These are phyloP conservation scores for Meloidogyne chitwoodi DNA, from an alignment of 1,140 invertebrate genomes.

Conservation along the genomic window DNA sequence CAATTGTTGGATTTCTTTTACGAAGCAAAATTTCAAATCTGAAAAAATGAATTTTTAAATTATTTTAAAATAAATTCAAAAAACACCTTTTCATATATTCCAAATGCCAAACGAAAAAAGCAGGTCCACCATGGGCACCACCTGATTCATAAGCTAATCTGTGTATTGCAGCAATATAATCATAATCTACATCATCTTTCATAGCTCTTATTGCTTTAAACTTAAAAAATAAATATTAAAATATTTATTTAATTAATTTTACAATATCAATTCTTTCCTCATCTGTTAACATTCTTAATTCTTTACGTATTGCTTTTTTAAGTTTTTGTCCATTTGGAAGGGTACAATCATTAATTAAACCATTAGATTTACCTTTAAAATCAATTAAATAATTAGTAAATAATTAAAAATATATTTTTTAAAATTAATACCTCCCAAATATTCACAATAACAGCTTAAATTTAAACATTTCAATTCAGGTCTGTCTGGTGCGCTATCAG, in stretches of 20 bases:
- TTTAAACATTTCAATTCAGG: too few relatives aligned
- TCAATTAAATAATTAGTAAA: background rate
- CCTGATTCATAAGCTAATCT: slow-evolving; percentile 49
- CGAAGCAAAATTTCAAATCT: slow-evolving; percentile 48
- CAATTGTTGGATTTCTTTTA: slow-evolving; percentile 36
- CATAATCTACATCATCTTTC: slow-evolving; percentile 59
- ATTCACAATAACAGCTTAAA: too few relatives aligned
- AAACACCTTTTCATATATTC: slow-evolving; percentile 35
- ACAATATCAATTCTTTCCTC: slow-evolving; percentile 23
- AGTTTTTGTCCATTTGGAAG: background rate
- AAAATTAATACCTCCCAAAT: too few relatives aligned
- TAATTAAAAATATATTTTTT: background rate
- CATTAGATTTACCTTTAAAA: background rate
- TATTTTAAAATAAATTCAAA: too few relatives aligned
- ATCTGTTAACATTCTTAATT: slow-evolving; percentile 38
- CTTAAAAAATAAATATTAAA: background rate
- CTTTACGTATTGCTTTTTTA: slow-evolving; percentile 38
- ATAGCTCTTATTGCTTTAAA: slow-evolving; percentile 54
- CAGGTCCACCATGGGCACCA: slow-evolving; percentile 40
- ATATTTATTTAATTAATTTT: background rate
- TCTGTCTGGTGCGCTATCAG: too few relatives aligned
- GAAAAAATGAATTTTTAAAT: slow-evolving; percentile 61
- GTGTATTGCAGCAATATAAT: slow-evolving; percentile 45
- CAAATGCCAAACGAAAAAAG: slow-evolving; percentile 43
- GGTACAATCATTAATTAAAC: background rate